Evolutionary conservation across 2,888 invertebrate genomes (phyloP), one percentile per base, ranked within the genome.

Genomic region (Nomada fabriciana): DNA sequence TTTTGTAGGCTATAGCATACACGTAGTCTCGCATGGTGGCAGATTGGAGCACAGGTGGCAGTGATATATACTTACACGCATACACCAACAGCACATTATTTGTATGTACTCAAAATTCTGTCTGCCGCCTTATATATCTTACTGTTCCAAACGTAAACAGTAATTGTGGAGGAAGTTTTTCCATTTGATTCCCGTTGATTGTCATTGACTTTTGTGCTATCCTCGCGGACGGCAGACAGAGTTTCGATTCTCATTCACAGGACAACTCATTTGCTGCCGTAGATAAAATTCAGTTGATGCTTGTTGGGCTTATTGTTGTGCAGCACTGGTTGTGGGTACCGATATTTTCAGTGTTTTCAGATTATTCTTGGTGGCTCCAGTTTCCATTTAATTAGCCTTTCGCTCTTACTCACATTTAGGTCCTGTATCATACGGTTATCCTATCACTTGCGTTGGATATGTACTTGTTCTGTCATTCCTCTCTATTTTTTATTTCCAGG

Each of bases 291-390:
- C 68, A 85, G 76, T 86, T 80, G 78, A 86, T 79, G 92, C 93
- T 93, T 93, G 87, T 91, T 91, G 90, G 88, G 93, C 93, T 93
- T 93, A 83, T 91, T 88, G 89, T 91, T 92, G 91, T 92, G 89
- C 89, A 91, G 92, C 92, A 92, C 91, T 92, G 93, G 93, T 93
- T 92, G 83, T 92, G 92, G 93, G 91, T 91, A 90, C 60, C 68
- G 67, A 83, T 88, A 76, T 90, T 88, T 82, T 91, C 80, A 90
- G 80, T 91, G 90, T 92, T 89, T 93, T 92, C 92, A 92, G 91
- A 93, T 91, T 89, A 88, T 89, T 88, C 84, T 89, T 87, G 89
- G 86, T 92, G 92, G 91, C 86, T 92, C 88, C 91, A 90, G 90
- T 89, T 85, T 85, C 77, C 83, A 80, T 84, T 86, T 80, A 83